A percentile compares a stretch with the other conserved stretches of the same genome.
phyloP scores from a whole-genome alignment of 1,140 invertebrate genomes.

The Drosophila varians region DNA sequence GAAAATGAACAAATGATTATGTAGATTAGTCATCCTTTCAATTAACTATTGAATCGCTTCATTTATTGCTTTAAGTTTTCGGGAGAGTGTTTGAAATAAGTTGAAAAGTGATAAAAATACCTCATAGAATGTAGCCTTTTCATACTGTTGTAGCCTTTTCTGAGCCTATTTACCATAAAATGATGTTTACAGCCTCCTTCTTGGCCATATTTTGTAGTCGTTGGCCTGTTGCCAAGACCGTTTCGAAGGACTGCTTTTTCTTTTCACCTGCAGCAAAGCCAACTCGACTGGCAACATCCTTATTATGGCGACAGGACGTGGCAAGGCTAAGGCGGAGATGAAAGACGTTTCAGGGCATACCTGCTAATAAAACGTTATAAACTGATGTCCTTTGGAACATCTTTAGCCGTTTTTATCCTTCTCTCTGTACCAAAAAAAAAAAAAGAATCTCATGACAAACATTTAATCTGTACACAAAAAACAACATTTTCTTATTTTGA shows the following conservation, averaged over 20 bases:
- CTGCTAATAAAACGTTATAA: constrained; percentile 73
- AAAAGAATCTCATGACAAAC: constrained; percentile 56
- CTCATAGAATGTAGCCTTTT: neutral
- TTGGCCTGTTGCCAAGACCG: neutral
- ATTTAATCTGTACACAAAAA: constrained; percentile 74
- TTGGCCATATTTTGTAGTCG: neutral
- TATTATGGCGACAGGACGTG: neutral
- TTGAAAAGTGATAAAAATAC: neutral
- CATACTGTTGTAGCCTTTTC: neutral
- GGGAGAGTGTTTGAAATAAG: neutral
- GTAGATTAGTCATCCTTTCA: too few relatives aligned
- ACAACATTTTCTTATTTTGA: constrained; percentile 22
- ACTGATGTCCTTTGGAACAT: constrained; percentile 61
- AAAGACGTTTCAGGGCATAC: constrained; percentile 50
- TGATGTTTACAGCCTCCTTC: neutral
- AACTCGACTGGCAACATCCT: constrained; percentile 24
- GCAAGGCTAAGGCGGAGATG: constrained; percentile 37
- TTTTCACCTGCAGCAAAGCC: constrained; percentile 5
- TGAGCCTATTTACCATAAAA: neutral
- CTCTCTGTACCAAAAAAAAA: constrained; percentile 32
- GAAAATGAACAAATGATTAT: too few relatives aligned
- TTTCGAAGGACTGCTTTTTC: neutral
- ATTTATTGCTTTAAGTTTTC: too few relatives aligned
- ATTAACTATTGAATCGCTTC: too few relatives aligned
- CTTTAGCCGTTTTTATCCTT: constrained; percentile 1